Evolutionary conservation across 2,888 invertebrate genomes (phyloP).

Genomic region (Macroteleia sp.): DNA sequence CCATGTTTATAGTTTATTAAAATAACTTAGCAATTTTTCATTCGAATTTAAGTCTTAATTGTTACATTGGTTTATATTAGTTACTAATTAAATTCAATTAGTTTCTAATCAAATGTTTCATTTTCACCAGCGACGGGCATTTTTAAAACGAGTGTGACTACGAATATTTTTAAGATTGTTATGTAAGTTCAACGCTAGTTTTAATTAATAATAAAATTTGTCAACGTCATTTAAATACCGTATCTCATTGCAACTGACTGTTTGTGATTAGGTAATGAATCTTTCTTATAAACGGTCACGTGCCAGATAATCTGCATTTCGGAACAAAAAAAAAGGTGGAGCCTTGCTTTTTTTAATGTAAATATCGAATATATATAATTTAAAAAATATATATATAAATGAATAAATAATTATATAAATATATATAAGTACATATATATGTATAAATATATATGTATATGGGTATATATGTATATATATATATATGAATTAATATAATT

Average conservation of each 20-base stretch:
- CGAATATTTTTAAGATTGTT: too few relatives aligned
- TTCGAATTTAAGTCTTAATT: too few relatives aligned
- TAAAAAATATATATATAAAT: conserved; percentile 32
- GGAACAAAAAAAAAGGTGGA: conserved; percentile 47
- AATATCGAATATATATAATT: conserved; percentile 64
- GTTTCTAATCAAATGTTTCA: too few relatives aligned
- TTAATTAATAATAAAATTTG: too few relatives aligned
- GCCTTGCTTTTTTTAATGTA: conserved; percentile 68
- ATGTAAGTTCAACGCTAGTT: too few relatives aligned
- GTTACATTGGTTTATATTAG: too few relatives aligned
- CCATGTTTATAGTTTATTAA: too few relatives aligned
- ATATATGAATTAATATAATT: conserved; percentile 46
- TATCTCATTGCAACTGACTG: conserved; percentile 32
- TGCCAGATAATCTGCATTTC: conserved; percentile 75
- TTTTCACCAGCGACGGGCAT: too few relatives aligned
- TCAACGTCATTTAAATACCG: too few relatives aligned
- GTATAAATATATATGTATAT: conserved; percentile 34
- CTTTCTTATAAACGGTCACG: conserved; percentile 30
- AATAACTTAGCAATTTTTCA: too few relatives aligned
- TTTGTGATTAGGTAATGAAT: conserved; percentile 4
- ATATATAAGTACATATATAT: conserved; percentile 23
- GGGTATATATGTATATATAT: conserved; percentile 13
- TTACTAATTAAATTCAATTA: too few relatives aligned
- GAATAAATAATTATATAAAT: conserved; percentile 23
- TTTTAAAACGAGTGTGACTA: too few relatives aligned